Base-by-base conservation (phyloP, 2,888 invertebrate species). In the Ormia ochracea region DNA sequence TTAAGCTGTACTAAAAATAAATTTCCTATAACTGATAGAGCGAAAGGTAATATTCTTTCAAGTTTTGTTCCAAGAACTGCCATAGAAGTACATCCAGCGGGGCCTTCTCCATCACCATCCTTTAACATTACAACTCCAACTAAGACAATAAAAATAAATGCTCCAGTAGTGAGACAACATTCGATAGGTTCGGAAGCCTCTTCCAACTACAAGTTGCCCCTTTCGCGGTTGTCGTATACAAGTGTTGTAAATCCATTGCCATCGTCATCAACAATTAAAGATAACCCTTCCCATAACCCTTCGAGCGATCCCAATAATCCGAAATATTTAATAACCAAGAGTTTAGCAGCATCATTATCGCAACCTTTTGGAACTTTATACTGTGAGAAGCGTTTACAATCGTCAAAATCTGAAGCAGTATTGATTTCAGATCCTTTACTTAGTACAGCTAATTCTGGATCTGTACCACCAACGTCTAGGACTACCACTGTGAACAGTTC, bases 1-100 rank as follows among this genome's bases (percentile, higher is more conserved):
- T 88, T 92, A 79, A 91, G 91, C 79, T 92, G 91, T 86, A 91
- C 91, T 82, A 91, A 91, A 83, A 92, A 92, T 86, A 92, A 92
- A 87, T 92, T 92, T 89, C 92, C 92, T 82, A 92, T 92, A 82
- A 90, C 89, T 75, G 88, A 90, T 83, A 88, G 90, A 58, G 68
- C 77, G 43, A 78, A 69, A 38, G 36, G 74, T 77, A 66, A 45
- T 43, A 12, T 38, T n/a, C 28, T 38, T 79, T 45, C 59, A 4
- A 36, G 33, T 61, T 28, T 65, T 48, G 38, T 19, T 38, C 19
- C 56, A 14, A 66, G 36, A 9, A 9, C 14, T 38, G 17, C 6
- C 4, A 54, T n/a, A 43, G 80, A 72, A 38, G 74, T 36, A 56
- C 33, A 48, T 58, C 12, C 59, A 31, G 45, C 69, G 41, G 56